Evolutionary conservation across 1,140 invertebrate species (phyloP).

Genomic region (Danaus plexippus): DNA sequence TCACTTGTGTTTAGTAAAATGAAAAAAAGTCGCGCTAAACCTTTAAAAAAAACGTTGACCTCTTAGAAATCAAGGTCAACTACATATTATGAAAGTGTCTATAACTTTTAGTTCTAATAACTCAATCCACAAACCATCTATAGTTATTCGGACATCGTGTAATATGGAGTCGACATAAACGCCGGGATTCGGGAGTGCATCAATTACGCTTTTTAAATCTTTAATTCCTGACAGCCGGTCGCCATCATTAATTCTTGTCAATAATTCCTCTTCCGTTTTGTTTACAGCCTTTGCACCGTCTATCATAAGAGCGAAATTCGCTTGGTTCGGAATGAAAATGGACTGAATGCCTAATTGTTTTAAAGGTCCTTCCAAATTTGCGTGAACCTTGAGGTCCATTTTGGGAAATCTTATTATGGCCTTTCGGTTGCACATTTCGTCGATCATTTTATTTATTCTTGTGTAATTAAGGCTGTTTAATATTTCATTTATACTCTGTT

Average conservation of each 20-base stretch:
- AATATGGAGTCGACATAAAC: constrained; percentile 75
- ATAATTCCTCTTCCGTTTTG: constrained; percentile 33
- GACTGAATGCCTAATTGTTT: constrained; percentile 74
- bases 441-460: constrained; percentile 71
- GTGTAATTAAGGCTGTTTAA: constrained; percentile 69
- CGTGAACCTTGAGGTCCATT: constrained; percentile 76
- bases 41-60: no score
- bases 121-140: constrained; percentile 42
- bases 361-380: constrained; percentile 72
- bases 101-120: no score
- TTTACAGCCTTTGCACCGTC: constrained; percentile 31
- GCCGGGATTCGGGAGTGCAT: constrained; percentile 67
- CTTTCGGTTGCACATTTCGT: constrained; percentile 55
- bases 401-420: constrained; percentile 77
- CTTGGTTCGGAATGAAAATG: constrained; percentile 74
- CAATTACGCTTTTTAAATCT: constrained; percentile 30
- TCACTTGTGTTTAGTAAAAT: no score
- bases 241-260: constrained; percentile 28
- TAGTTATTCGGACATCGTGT: constrained; percentile 77
- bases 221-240: constrained; percentile 13
- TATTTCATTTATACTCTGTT: constrained; percentile 65
- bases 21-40: no score
- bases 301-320: constrained; percentile 77
- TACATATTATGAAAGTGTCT: no score
- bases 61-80: no score